phyloP scores from a whole-genome alignment of 2,113 vertebrate species.

The Riparia riparia region DNA sequence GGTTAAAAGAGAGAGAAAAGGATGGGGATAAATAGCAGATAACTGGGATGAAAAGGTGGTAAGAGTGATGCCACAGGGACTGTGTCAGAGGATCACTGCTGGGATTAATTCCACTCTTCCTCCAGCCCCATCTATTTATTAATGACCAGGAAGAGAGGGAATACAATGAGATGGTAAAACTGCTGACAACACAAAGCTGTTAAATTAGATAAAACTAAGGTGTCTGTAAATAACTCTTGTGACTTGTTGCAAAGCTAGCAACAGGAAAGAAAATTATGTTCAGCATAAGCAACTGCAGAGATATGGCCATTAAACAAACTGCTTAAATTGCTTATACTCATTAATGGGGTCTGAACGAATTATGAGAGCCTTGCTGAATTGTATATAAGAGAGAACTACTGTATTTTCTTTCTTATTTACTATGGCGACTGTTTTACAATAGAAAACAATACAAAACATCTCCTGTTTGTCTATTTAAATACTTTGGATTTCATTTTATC shows the following conservation, averaged over 20 bases:
- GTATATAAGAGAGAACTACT: background rate
- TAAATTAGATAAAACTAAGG: constrained; percentile 61
- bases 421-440: background rate
- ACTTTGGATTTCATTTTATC: background rate
- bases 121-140: constrained; percentile 2
- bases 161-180: constrained; percentile 54
- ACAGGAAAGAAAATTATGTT: constrained; percentile 47
- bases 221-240: constrained; percentile 52
- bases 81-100: background rate
- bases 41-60: background rate
- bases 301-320: constrained; percentile 16
- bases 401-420: background rate
- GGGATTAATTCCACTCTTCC: constrained; percentile 34
- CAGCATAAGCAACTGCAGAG: background rate
- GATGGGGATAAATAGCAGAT: background rate
- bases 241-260: constrained; percentile 49
- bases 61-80: background rate
- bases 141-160: constrained; percentile 40
- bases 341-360: background rate
- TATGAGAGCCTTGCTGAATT: background rate
- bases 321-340: constrained; percentile 23
- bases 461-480: background rate
- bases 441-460: background rate
- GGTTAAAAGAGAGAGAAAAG: constrained; percentile 27
- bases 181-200: constrained; percentile 62